Evolutionary conservation across 1,140 invertebrate genomes (phyloP).

Genomic region (Nasonia vitripennis): DNA sequence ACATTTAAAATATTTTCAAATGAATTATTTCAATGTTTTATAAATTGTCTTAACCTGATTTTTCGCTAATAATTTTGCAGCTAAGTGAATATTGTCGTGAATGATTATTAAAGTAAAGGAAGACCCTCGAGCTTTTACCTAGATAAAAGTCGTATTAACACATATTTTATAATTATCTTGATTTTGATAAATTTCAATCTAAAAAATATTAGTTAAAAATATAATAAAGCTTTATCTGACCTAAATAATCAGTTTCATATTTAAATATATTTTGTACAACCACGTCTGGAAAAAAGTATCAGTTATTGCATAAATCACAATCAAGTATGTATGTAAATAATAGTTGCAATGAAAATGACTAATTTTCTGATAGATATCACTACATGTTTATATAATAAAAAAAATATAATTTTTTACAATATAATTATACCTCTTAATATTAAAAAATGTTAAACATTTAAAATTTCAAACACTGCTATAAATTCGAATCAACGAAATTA

Average conservation of each 20-base stretch:
- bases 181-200: constrained; percentile 31
- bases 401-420: constrained; percentile 35
- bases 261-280: constrained; percentile 37
- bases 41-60: background rate
- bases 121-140: constrained; percentile 45
- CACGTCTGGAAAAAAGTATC: constrained; percentile 19
- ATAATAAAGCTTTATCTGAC: constrained; percentile 43
- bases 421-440: constrained; percentile 10
- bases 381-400: constrained; percentile 25
- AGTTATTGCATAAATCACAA: constrained; percentile 43
- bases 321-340: constrained; percentile 30
- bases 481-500: constrained; percentile 5
- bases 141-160: background rate
- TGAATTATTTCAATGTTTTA: too few species aligned
- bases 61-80: background rate
- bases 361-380: constrained; percentile 6
- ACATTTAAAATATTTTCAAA: too few species aligned
- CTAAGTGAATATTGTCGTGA: background rate
- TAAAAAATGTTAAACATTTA: constrained; percentile 10
- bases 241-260: constrained; percentile 25
- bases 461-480: background rate
- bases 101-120: constrained; percentile 7
- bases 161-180: background rate
- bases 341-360: constrained; percentile 21
- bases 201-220: constrained; percentile 24